phyloP scores from a whole-genome alignment of 1,140 invertebrate species.

The Frieseomelitta varia region DNA sequence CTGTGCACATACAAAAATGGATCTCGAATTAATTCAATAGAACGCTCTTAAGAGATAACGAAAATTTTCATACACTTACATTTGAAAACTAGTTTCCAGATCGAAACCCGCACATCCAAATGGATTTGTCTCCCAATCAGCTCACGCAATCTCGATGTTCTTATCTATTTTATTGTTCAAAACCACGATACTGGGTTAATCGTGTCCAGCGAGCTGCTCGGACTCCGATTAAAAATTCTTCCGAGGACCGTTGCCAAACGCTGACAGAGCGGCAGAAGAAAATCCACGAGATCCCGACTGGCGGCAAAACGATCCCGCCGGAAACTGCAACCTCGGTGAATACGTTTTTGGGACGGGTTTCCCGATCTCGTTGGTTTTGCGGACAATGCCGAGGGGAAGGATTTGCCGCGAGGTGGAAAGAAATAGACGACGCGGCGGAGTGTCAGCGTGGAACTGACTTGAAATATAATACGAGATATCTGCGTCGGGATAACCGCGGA shows the following conservation, averaged over 20 bases:
- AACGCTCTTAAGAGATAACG: too few relatives aligned
- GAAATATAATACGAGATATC: conserved; percentile 41
- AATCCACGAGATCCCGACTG: not conserved
- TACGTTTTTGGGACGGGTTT: not conserved
- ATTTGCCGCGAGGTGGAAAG: not conserved
- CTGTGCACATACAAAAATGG: too few relatives aligned
- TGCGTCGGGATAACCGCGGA: not conserved
- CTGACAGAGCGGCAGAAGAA: not conserved
- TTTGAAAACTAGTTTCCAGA: too few relatives aligned
- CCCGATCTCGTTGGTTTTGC: not conserved
- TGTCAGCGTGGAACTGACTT: conserved; percentile 7
- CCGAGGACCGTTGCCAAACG: not conserved
- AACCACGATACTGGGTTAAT: too few relatives aligned
- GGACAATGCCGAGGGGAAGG: conserved; percentile 23
- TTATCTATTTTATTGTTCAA: too few relatives aligned
- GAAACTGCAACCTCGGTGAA: conserved; percentile 10
- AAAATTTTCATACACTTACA: too few relatives aligned
- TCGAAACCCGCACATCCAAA: too few relatives aligned
- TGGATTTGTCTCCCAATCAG: too few relatives aligned
- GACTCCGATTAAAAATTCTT: not conserved
- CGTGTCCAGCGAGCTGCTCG: too few relatives aligned
- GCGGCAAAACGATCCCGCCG: not conserved
- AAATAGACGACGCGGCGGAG: conserved; percentile 19
- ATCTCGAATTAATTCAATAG: too few relatives aligned
- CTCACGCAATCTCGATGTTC: too few relatives aligned